Percentiles rank a stretch among this genome's conserved stretches.
Conservation (phyloP, 92 coral and sea anemone species). For the Umimayanthus kanabou region DNA sequence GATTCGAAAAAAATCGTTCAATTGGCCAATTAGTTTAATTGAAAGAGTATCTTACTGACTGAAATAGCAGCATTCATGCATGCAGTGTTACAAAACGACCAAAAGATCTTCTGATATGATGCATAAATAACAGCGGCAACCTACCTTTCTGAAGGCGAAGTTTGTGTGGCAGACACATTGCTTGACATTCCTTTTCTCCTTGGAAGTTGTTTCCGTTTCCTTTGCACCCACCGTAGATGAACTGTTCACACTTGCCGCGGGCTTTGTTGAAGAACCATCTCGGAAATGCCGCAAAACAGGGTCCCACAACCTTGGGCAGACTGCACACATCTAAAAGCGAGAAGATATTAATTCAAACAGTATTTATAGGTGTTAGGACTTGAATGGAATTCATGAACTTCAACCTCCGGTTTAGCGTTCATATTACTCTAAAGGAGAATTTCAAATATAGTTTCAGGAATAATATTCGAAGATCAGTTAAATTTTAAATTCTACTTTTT, state of each 20-base stretch:
- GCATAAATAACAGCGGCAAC: no score
- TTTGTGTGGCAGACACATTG: constrained; percentile 6
- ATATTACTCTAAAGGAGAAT: no score
- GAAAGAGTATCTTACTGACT: no score
- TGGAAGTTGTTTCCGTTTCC: constrained; percentile 35
- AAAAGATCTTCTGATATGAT: neutral
- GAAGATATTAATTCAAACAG: neutral
- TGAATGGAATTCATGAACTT: no score
- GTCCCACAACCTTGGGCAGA: constrained; percentile 18
- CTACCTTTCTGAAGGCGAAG: constrained; percentile 6
- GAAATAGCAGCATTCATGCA: no score
- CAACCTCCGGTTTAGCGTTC: no score
- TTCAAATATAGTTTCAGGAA: no score
- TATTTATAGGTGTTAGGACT: neutral
- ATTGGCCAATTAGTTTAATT: no score
- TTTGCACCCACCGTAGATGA: constrained; percentile 29
- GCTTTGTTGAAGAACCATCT: constrained; percentile 36
- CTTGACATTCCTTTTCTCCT: constrained; percentile 1
- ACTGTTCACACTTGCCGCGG: constrained; percentile 14
- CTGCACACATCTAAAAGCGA: constrained; percentile 7
- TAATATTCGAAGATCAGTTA: no score
- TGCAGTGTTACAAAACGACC: no score
- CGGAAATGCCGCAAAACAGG: constrained; percentile 5
- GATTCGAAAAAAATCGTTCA: no score
- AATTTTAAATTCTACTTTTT: no score